Evolutionary conservation across 2,888 invertebrate genomes (phyloP).

Genomic region (Eumerus sabulonum): DNA sequence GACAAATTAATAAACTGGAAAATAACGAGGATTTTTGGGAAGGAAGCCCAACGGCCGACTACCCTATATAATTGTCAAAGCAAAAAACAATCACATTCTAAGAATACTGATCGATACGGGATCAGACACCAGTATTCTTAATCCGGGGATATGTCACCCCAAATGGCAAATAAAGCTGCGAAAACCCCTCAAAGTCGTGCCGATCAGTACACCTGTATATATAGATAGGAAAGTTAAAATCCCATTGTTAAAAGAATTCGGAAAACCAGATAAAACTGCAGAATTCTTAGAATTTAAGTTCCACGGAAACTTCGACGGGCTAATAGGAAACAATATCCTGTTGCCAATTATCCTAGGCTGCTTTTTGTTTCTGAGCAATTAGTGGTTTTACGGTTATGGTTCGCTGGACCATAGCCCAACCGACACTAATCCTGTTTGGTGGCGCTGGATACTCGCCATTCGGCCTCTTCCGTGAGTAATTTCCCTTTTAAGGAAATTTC

Average conservation of each 20-base stretch:
- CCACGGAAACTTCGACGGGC: conserved; percentile 32
- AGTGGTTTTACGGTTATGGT: too few species aligned
- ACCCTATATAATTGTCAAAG: conserved; percentile 45
- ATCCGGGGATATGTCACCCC: conserved; percentile 37
- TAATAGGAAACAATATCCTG: conserved; percentile 48
- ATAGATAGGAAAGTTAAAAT: conserved; percentile 35
- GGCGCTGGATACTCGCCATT: too few species aligned
- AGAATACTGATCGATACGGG: conserved; percentile 45
- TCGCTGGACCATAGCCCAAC: too few species aligned
- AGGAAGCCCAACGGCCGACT: conserved; percentile 3
- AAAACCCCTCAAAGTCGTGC: conserved; percentile 30
- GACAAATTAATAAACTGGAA: conserved; percentile 4
- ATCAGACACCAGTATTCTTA: conserved; percentile 42
- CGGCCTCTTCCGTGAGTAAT: too few species aligned
- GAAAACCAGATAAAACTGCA: conserved; percentile 21
- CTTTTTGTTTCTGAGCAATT: too few species aligned
- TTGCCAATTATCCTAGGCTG: too few species aligned
- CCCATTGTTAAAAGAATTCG: conserved; percentile 50
- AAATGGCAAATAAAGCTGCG: conserved; percentile 31
- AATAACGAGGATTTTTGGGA: too few species aligned
- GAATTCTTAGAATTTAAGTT: conserved; percentile 47
- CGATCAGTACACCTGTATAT: conserved; percentile 10
- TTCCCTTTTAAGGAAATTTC: too few species aligned
- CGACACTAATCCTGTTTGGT: too few species aligned
- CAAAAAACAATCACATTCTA: conserved; percentile 33